Percentiles rank a stretch among this genome's conserved stretches.
phyloP scores from a whole-genome alignment of 2,888 invertebrate genomes.

The Chaitophorus viminalis region DNA sequence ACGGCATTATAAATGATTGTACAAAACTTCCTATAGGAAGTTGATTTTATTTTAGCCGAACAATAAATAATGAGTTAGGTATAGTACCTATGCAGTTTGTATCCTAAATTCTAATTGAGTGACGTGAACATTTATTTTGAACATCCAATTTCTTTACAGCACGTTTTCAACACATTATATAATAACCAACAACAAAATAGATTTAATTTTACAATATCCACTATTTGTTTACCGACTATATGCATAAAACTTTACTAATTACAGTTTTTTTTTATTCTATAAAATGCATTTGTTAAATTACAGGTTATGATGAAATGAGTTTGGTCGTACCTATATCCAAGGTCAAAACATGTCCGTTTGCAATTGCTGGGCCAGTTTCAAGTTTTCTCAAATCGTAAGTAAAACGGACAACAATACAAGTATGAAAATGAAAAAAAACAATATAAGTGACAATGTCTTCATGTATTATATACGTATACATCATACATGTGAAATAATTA shows the following conservation, averaged over 20 bases:
- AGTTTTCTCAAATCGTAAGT: constrained; percentile 63
- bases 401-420: constrained; percentile 27
- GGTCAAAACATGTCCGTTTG: constrained; percentile 62
- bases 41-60: not conserved
- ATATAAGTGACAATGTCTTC: constrained; percentile 25
- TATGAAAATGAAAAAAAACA: constrained; percentile 17
- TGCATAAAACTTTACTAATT: constrained; percentile 15
- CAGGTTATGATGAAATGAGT: constrained; percentile 57
- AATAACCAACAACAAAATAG: not conserved
- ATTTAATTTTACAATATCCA: constrained; percentile 10
- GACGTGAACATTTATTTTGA: constrained; percentile 1
- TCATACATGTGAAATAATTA: constrained; percentile 43
- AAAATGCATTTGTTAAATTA: constrained; percentile 45
- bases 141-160: not conserved
- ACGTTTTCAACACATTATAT: constrained; percentile 3
- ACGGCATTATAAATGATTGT: too few species aligned
- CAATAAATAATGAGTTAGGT: not conserved
- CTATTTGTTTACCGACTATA: not conserved
- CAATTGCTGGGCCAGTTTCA: constrained; percentile 63
- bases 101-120: constrained; percentile 3
- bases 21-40: not conserved
- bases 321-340: constrained; percentile 23
- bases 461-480: not conserved
- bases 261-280: not conserved
- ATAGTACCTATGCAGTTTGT: not conserved